Evolutionary conservation across 2,888 invertebrate species (phyloP), one percentile per base, ranked within the genome.

Genomic region (Perizoma flavofasciatum): DNA sequence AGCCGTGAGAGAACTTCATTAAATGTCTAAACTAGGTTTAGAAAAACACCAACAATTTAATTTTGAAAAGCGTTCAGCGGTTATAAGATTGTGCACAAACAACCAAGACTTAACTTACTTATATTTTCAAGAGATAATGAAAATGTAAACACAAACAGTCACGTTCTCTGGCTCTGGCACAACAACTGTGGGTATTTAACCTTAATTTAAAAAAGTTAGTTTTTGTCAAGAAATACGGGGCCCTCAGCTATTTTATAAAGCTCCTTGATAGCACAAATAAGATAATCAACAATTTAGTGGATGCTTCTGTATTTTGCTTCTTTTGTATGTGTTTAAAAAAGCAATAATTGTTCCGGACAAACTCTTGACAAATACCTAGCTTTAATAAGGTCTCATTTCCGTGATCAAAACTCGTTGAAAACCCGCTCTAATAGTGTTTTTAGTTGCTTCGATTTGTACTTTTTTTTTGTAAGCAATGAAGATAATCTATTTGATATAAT

Each of bases 211-310:
- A 22, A 61, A n/a, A n/a, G n/a, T n/a, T n/a, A n/a, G 61, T 66
- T 62, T 59, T 59, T 68, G 65, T 68, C 37, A 65, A 51, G 45
- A 52, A 62, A 69, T 66, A 62, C 68, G 61, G 68, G 57, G 60
- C 66, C 59, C 54, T 44, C 51, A 65, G 55, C 57, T 67, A 68
- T 68, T 68, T 69, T 63, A 67, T 68, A 63, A 67, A 50, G 49
- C 59, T 70, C 64, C 66, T 66, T 65, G 65, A 73, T 67, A 70
- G 70, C 63, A 53, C 57, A 67, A 71, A 71, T 73, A 58, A 68
- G 62, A 67, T 69, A 10, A 35, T 59, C 61, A 43, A 61, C 55
- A 3, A 74, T 60, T 11, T 47, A 52, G 57, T 46, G 22, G 10
- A 43, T 22, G 62, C 45, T n/a, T 9, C n/a, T 22, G 37, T 1